Base-by-base conservation (phyloP, 2,113 vertebrate genomes). In the Paradoxurus hermaphroditus region DNA sequence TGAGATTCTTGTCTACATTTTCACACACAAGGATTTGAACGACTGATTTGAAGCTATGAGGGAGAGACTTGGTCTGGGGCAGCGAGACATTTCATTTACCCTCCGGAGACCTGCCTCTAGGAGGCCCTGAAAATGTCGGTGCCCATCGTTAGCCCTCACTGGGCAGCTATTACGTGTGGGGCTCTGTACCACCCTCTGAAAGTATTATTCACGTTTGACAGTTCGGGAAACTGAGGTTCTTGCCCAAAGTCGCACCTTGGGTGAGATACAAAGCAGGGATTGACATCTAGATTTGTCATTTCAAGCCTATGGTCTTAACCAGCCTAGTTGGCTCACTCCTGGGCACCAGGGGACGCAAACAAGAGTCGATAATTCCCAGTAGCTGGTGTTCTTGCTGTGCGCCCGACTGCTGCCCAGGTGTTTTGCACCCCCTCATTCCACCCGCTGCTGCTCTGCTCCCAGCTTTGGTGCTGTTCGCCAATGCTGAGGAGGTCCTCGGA, bases 401-500 rank as follows among this genome's bases (percentile, higher is more conserved):
- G 34, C 70, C 41, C 0, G 14, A 7, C 72, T 11, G 1, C 53
- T 79, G 78, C 70, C 70, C n/a, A 10, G 4, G 49, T 19, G 49
- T 46, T 53, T 62, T 51, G 5, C 12, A 4, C 1, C 6, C 29
- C 65, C 16, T 5, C 13, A 0, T 23, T 9, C 29, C 6, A 0
- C 10, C 46, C 6, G 1, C 23, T 1, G 0, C 59, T 25, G 31
- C 41, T 3, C 25, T 0, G 4, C 11, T n/a, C 4, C 18, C 16
- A 9, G 79, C 5, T 65, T 14, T 3, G 36, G 53, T 84, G 68
- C n/a, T 18, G 21, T 4, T 49, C 29, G 29, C 25, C 0, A 3
- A 9, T 0, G 0, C 49, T 18, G 41, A n/a, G 46, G 18, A 34
- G 7, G 73, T 65, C 59, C 79, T 59, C 34, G 39, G 67, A 21